Conservation (phyloP, 2,113 vertebrate species). For the Anser cygnoides region DNA sequence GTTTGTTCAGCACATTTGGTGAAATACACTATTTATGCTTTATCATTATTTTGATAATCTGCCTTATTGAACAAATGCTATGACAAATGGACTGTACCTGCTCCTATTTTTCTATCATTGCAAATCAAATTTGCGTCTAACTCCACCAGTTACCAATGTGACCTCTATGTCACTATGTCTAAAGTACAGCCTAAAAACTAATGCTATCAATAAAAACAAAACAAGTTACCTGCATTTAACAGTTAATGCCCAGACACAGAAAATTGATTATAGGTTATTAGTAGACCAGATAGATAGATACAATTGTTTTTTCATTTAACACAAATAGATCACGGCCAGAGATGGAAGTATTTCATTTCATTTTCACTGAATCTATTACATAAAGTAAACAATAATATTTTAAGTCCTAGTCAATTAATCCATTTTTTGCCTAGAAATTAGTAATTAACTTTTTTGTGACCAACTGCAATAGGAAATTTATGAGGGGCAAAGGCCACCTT, state of each 20-base stretch:
- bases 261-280: neutral
- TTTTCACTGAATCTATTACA: neutral
- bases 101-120: neutral
- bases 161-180: neutral
- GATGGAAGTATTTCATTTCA: neutral
- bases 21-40: neutral
- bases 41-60: neutral
- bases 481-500: neutral
- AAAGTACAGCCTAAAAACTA: neutral
- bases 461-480: neutral
- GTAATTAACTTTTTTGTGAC: slow-evolving; percentile 27
- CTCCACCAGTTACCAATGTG: rapidly evolving
- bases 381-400: neutral
- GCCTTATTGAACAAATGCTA: neutral
- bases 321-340: neutral
- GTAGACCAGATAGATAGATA: neutral
- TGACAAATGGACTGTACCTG: neutral
- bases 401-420: neutral
- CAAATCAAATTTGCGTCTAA: neutral
- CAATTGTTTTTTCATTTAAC: neutral
- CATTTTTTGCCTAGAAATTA: slow-evolving; percentile 11
- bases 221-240: neutral
- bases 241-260: neutral
- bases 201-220: neutral
- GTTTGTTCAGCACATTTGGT: neutral